Evolutionary conservation across 2,888 invertebrate species (phyloP).

Genomic region (Mesopsocus fuscifrons): DNA sequence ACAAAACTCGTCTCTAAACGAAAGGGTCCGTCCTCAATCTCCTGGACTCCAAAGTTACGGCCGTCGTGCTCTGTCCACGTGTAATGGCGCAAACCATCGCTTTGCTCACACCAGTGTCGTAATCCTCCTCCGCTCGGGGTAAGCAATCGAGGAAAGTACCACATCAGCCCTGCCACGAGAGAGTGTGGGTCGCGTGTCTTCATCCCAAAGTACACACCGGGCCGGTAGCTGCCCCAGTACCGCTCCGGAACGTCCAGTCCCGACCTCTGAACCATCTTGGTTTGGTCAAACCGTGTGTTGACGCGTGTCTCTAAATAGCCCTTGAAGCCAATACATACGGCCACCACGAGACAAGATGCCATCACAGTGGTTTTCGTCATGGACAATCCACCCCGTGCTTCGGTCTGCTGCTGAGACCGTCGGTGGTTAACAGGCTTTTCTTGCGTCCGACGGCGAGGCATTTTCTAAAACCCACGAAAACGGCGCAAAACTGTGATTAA

Average conservation of each 20-base stretch:
- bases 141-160: constrained; percentile 63
- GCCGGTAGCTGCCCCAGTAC: constrained; percentile 89
- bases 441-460: not conserved
- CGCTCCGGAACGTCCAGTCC: constrained; percentile 54
- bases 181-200: constrained; percentile 79
- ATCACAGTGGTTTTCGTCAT: constrained; percentile 18
- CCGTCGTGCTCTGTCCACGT: constrained; percentile 89
- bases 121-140: constrained; percentile 54
- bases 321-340: constrained; percentile 53
- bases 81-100: constrained; percentile 55
- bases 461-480: no score
- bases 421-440: constrained; percentile 11
- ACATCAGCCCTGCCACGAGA: constrained; percentile 86
- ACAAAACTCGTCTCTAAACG: constrained; percentile 70
- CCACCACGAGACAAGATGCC: constrained; percentile 39
- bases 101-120: constrained; percentile 84
- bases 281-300: constrained; percentile 62
- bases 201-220: constrained; percentile 77
- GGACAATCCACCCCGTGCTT: constrained; percentile 7
- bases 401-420: constrained; percentile 11
- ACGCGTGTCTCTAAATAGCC: constrained; percentile 78
- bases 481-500: no score
- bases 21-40: constrained; percentile 63
- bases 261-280: constrained; percentile 51
- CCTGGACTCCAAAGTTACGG: constrained; percentile 73